Base-by-base conservation (phyloP, 1,140 invertebrate genomes). In the Asobara japonica region DNA sequence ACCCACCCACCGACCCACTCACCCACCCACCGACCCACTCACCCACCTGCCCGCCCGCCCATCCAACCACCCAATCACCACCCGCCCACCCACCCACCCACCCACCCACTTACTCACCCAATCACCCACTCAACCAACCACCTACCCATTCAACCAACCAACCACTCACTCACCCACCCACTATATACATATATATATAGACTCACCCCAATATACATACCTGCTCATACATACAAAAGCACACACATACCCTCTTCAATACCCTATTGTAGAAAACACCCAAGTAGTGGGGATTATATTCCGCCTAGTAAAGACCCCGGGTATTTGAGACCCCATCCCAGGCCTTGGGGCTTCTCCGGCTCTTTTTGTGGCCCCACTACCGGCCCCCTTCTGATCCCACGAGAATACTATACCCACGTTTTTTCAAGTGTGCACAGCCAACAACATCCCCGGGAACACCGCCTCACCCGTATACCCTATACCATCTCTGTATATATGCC, bases 341-440 rank as follows among this genome's bases (percentile, higher is more conserved):
- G 45, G 45, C 45, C n/a, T 51, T 51, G 45, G 67, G 67, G 51
- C 8, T 38, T 38, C 36, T 38, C 36, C 36, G 67, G 67, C 30
- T 48, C 48, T 69, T 69, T 69, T 69, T 69, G 67, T 69, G 48
- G 45, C 67, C 65, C 38, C 65, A 25, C 41, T 22, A 13, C 36
- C 67, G 3, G 3, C 45, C 45, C 51, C 13, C 51, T 56, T 56
- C 30, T 69, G 68, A 61, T 69, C 68, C 68, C 68, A 38, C 51
- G 51, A 69, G 68, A 69, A 69, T 69, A 69, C 61, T 69, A 69
- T 69, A 69, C 51, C 51, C 68, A 69, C 68, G 68, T 69, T 56
- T 56, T 56, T 51, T 51, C 18, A 16, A 51, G 45, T 51, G 45
- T 51, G 4, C 18, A 20, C 45, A 20, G 20, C 3, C 11, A 69